Percentiles rank a stretch among this genome's conserved stretches.
These are phyloP conservation scores for Suricata suricatta DNA, from an alignment of 2,113 vertebrate species.

Conservation along the genomic window DNA sequence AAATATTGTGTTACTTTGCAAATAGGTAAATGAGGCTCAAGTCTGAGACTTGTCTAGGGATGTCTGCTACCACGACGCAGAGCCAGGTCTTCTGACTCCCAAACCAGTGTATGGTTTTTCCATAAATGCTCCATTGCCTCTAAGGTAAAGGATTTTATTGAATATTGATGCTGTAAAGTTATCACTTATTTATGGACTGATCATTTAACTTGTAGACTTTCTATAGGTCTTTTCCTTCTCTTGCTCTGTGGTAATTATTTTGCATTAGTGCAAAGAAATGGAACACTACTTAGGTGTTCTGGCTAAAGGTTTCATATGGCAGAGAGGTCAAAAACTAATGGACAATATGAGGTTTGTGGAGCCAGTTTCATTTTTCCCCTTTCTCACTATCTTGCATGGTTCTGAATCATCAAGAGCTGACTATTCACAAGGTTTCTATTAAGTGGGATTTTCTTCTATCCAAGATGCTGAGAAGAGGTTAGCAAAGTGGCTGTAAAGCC, in stretches of 20 bases:
- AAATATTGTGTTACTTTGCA: background rate
- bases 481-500: slow-evolving; percentile 46
- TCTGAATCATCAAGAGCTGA: slow-evolving; percentile 64
- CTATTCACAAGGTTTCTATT: slow-evolving; percentile 33
- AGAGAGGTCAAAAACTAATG: slow-evolving; percentile 36
- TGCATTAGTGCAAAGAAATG: background rate
- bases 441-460: slow-evolving; percentile 30
- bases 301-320: background rate
- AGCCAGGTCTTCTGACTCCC: background rate
- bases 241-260: background rate
- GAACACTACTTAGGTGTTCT: background rate
- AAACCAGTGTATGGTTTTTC: background rate
- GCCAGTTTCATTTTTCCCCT: background rate
- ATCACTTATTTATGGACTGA: background rate
- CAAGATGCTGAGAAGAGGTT: slow-evolving; percentile 70
- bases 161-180: background rate
- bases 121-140: background rate
- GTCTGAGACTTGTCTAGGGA: background rate
- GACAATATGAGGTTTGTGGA: background rate
- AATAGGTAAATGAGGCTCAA: background rate
- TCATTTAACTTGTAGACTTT: background rate
- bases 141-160: background rate
- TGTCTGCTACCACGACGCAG: background rate
- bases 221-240: background rate
- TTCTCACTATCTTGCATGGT: background rate